Percentiles rank a stretch among this genome's conserved stretches.
Conservation (phyloP, 2,797 vertebrate species). For the Sebastes kiyomatsui region DNA sequence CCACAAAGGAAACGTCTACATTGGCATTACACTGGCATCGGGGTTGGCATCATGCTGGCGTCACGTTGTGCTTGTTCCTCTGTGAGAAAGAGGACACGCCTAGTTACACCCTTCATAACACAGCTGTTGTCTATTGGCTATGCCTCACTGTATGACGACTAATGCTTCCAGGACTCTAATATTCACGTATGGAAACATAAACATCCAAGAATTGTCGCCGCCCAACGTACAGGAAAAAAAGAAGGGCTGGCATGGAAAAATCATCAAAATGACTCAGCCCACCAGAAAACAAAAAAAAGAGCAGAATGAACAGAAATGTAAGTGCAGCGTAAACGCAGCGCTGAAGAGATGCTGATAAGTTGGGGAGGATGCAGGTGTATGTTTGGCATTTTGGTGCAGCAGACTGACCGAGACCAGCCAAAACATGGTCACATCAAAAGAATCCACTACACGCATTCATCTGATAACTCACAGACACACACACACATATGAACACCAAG, state of each 20-base stretch:
- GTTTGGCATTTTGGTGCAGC: not conserved
- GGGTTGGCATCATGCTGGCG: constrained; percentile 17
- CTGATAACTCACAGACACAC: constrained; percentile 36
- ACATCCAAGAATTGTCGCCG: constrained; percentile 24
- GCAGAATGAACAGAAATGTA: not conserved
- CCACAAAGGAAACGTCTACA: constrained; percentile 1
- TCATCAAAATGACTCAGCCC: not conserved
- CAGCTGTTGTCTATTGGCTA: constrained; percentile 57
- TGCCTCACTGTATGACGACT: constrained; percentile 19
- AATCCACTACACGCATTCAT: constrained; percentile 33
- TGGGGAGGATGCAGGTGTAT: not conserved
- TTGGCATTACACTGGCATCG: constrained; percentile 9
- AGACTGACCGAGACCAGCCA: constrained; percentile 11
- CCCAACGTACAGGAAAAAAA: not conserved
- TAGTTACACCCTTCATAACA: constrained; percentile 55
- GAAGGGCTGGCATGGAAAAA: constrained; percentile 34
- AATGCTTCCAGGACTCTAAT: not conserved
- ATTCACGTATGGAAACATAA: constrained; percentile 54
- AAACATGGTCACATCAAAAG: constrained; percentile 36
- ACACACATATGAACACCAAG: not conserved
- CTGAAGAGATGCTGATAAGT: not conserved
- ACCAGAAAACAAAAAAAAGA: not conserved
- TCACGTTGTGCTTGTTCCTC: constrained; percentile 15
- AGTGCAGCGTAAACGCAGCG: not conserved
- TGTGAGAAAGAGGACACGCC: constrained; percentile 22